These are phyloP conservation scores for Brachycybe producta DNA, from an alignment of 2,888 invertebrate genomes.

Conservation along the genomic window DNA sequence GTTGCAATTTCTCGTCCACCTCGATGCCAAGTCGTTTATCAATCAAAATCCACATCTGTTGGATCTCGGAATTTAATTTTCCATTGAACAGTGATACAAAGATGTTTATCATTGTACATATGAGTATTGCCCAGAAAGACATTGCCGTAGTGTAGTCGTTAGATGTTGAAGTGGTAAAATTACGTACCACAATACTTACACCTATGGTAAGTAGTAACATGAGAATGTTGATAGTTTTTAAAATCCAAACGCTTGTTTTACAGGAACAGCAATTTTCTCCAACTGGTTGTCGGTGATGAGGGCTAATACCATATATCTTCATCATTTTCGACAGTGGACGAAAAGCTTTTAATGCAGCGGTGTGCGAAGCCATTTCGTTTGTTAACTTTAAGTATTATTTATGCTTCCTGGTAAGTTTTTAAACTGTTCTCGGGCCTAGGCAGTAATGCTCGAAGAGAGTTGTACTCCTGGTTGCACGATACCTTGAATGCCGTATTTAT, in stretches of 20 bases:
- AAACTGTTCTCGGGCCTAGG: too few species aligned
- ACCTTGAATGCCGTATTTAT: too few species aligned
- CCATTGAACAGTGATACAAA: constrained; percentile 1
- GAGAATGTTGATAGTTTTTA: neutral
- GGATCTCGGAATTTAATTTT: neutral
- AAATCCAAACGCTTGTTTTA: neutral
- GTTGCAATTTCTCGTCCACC: neutral
- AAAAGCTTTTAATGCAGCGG: neutral
- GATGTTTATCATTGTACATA: constrained; percentile 3
- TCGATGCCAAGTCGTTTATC: constrained; percentile 9
- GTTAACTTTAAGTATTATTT: too few species aligned
- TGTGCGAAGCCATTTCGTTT: too few species aligned
- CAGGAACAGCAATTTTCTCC: constrained; percentile 3
- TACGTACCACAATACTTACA: neutral
- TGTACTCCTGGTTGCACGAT: too few species aligned
- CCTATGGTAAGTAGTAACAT: neutral
- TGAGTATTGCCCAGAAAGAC: constrained; percentile 10
- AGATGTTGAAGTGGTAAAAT: neutral
- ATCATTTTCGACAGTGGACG: neutral
- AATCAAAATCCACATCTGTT: constrained; percentile 4
- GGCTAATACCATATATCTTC: constrained; percentile 7
- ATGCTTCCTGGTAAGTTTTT: too few species aligned
- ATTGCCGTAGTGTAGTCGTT: constrained; percentile 8
- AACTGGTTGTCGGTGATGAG: neutral
- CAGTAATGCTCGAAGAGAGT: too few species aligned